Evolutionary conservation across 2,113 vertebrate genomes (phyloP).

Genomic region (Thymallus thymallus): DNA sequence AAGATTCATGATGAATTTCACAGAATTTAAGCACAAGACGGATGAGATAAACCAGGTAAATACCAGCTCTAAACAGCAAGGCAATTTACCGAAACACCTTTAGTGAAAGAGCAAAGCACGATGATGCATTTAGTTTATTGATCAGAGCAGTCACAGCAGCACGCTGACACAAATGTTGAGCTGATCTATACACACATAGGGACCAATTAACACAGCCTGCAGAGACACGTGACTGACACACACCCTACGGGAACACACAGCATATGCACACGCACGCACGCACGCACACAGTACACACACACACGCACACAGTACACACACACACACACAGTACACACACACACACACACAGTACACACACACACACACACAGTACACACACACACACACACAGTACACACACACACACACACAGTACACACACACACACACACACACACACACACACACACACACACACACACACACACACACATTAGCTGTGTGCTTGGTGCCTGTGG

Average conservation of each 20-base stretch:
- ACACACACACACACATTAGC: neutral
- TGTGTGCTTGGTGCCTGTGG: neutral
- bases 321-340: neutral
- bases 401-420: no score
- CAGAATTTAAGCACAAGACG: neutral
- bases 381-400: neutral
- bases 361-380: constrained; percentile 6
- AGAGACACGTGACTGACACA: neutral
- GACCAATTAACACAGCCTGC: constrained; percentile 15
- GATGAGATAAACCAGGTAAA: neutral
- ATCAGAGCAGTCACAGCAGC: constrained; percentile 3
- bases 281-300: neutral
- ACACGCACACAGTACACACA: constrained; percentile 10
- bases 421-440: no score
- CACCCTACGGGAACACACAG: neutral
- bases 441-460: constrained; percentile 4
- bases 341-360: no score
- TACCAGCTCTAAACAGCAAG: constrained; percentile 2
- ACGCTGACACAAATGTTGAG: constrained; percentile 36
- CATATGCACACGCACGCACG: neutral
- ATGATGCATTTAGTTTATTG: constrained; percentile 6
- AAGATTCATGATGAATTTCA: neutral
- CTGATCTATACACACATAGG: constrained; percentile 29
- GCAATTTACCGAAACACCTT: constrained; percentile 9
- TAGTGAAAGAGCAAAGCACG: constrained; percentile 19